phyloP scores from a whole-genome alignment of 2,113 vertebrate genomes.

The Zosterops borbonicus region DNA sequence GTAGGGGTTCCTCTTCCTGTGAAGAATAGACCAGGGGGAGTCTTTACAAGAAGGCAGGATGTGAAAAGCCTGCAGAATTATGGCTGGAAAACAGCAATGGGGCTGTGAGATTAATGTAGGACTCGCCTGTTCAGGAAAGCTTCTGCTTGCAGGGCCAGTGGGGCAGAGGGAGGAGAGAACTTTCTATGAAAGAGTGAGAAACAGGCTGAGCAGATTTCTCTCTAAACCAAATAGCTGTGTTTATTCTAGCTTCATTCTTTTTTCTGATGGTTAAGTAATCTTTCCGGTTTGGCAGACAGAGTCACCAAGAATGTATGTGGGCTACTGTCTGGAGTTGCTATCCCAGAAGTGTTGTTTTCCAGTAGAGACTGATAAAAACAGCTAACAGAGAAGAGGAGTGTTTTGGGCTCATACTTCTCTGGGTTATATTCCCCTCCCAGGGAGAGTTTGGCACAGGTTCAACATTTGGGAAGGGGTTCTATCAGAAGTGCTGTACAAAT shows the following conservation, averaged over 20 bases:
- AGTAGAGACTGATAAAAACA: background rate
- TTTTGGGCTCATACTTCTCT: background rate
- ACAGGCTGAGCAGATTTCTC: background rate
- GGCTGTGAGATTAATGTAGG: background rate
- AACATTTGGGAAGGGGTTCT: background rate
- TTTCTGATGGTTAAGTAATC: background rate
- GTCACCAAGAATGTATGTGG: background rate
- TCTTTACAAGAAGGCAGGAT: background rate
- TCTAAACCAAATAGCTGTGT: background rate
- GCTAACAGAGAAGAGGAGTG: background rate
- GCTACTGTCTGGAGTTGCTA: background rate
- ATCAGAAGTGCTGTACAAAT: background rate
- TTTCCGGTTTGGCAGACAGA: background rate
- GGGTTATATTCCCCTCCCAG: background rate
- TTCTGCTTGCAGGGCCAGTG: background rate
- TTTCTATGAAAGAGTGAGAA: background rate
- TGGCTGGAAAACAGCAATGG: background rate
- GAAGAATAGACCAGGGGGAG: background rate
- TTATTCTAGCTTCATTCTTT: background rate
- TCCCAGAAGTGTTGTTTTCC: background rate
- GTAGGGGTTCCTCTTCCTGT: background rate
- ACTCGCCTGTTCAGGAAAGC: background rate
- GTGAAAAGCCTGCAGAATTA: rapidly evolving
- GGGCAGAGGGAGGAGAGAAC: background rate
- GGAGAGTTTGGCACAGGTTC: background rate